phyloP scores from a whole-genome alignment of 1,140 invertebrate genomes.

The Aphelenchoides fujianensis region DNA sequence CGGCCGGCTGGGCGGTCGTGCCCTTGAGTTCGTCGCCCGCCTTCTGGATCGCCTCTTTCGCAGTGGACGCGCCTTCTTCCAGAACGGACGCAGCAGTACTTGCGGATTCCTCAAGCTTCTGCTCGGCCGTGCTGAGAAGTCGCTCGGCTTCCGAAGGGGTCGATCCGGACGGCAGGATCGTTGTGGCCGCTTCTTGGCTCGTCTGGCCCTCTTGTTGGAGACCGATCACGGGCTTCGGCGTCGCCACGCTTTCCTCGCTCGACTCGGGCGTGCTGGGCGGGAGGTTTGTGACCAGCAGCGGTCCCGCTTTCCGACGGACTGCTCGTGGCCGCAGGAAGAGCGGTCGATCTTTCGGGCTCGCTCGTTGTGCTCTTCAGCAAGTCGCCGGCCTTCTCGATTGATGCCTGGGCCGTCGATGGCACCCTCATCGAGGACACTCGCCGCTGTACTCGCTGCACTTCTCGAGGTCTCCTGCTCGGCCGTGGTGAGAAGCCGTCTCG shows the following conservation, averaged over 20 bases:
- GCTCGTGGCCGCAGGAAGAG: no score
- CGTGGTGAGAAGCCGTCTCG: background rate
- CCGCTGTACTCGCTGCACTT: background rate
- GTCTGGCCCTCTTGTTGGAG: background rate
- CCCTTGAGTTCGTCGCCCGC: background rate
- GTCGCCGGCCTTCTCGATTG: background rate
- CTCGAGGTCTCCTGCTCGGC: background rate
- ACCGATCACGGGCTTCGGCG: background rate
- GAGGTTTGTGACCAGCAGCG: no score
- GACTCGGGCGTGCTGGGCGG: no score
- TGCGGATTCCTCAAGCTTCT: background rate
- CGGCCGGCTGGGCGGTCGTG: background rate
- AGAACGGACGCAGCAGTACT: background rate
- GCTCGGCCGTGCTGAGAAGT: background rate
- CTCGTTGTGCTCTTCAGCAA: background rate
- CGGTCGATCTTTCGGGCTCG: background rate
- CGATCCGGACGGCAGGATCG: background rate
- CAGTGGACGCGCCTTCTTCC: background rate
- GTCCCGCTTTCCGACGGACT: no score
- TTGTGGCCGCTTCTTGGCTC: background rate
- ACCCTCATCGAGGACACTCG: background rate
- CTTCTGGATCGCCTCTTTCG: background rate
- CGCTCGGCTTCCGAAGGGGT: background rate
- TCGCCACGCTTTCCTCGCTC: background rate
- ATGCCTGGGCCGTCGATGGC: background rate